These are phyloP conservation scores for Eulemur mongoz DNA, from an alignment of 2,797 vertebrate species.

Conservation along the genomic window DNA sequence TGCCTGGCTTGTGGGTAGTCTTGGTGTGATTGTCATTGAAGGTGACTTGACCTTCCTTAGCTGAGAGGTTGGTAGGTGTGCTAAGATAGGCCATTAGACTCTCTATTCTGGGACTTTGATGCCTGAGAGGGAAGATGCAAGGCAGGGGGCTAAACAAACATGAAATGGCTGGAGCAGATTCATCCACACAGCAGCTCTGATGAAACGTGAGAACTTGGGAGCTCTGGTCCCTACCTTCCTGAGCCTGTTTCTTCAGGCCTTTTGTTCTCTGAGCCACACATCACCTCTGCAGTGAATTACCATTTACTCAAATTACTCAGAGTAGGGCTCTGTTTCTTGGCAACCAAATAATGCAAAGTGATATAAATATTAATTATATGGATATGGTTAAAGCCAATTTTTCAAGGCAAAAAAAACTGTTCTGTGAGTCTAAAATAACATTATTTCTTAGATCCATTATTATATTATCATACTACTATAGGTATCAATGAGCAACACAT, in stretches of 20 bases:
- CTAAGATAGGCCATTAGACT: not conserved
- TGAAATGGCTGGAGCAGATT: not conserved
- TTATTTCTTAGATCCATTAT: not conserved
- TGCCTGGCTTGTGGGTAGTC: not conserved
- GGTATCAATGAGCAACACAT: not conserved
- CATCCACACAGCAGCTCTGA: rapidly evolving
- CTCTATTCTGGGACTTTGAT: not conserved
- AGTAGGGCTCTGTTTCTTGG: not conserved
- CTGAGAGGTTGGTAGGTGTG: too few relatives aligned
- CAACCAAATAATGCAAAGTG: not conserved
- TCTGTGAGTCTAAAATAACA: not conserved
- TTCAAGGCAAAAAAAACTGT: not conserved
- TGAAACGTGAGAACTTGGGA: not conserved
- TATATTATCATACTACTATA: not conserved
- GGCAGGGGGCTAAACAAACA: not conserved
- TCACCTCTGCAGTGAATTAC: not conserved
- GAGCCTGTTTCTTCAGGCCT: not conserved
- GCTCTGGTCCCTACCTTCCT: not conserved
- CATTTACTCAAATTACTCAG: not conserved
- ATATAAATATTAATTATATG: not conserved
- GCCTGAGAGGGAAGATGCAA: not conserved
- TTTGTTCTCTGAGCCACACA: not conserved
- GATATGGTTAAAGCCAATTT: not conserved
- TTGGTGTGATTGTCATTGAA: not conserved
- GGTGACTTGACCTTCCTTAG: not conserved